Conservation (phyloP, 2,113 vertebrate species). For the Rhynchopsitta pachyrhyncha region DNA sequence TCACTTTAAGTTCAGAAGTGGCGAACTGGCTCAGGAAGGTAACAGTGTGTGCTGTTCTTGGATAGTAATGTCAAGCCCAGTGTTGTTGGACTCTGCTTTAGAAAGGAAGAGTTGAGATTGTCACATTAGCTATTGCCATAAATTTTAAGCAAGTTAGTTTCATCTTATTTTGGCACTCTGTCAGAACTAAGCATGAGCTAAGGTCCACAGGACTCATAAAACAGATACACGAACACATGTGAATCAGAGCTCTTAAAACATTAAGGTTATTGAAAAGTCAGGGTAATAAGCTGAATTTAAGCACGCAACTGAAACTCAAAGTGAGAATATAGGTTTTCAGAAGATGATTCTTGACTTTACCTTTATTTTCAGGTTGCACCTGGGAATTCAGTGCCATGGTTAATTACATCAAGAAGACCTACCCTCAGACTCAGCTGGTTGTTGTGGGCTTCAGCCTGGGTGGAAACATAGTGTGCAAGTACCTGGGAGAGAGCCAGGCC, state of each 20-base stretch:
- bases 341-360: not conserved
- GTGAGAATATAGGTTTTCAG: not conserved
- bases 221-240: not conserved
- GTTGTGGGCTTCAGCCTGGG: constrained; percentile 97
- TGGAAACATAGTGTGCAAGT: constrained; percentile 98
- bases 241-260: not conserved
- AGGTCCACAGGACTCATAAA: not conserved
- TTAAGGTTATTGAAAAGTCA: not conserved
- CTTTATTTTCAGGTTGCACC: constrained; percentile 85
- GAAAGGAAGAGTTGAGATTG: not conserved
- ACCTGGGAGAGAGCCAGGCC: constrained; percentile 87
- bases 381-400: constrained; percentile 98
- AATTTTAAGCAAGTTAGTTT: not conserved
- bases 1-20: not conserved
- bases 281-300: not conserved
- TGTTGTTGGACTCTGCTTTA: not conserved
- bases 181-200: not conserved
- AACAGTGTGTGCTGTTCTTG: not conserved
- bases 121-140: not conserved
- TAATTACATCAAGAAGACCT: constrained; percentile 89
- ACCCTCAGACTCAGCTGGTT: constrained; percentile 87
- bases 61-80: not conserved
- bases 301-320: not conserved
- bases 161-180: not conserved
- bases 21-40: not conserved